These are phyloP conservation scores for Strix aluco DNA, from an alignment of 2,113 vertebrate species.

Conservation along the genomic window DNA sequence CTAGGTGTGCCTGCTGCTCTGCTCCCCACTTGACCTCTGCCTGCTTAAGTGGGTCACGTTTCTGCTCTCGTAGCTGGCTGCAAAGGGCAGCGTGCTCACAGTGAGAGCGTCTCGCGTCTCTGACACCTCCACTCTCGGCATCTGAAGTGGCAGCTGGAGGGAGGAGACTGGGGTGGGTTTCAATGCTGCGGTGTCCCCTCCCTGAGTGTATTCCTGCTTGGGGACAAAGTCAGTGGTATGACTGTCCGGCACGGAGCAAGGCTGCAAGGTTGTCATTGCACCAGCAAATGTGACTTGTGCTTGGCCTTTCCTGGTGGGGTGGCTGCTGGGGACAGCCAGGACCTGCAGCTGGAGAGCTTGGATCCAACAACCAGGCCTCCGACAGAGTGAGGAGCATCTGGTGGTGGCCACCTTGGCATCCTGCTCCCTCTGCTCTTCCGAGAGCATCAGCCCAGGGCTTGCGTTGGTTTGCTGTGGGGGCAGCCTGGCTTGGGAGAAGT, in stretches of 20 bases:
- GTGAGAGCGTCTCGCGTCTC: neutral
- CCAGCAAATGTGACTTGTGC: neutral
- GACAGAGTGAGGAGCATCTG: neutral
- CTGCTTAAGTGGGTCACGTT: neutral
- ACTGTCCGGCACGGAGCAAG: neutral
- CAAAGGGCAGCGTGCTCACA: neutral
- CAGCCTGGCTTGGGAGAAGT: neutral
- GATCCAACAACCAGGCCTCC: neutral
- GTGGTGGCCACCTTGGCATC: neutral
- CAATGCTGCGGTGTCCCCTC: neutral
- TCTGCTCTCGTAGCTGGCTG: neutral
- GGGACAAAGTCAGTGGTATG: neutral
- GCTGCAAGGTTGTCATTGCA: neutral
- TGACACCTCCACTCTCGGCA: fast-evolving
- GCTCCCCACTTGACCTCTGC: slow-evolving; percentile 7
- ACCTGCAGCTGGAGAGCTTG: neutral
- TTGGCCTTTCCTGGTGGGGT: neutral
- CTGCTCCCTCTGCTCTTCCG: fast-evolving
- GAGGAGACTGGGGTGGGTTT: neutral
- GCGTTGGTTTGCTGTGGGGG: fast-evolving
- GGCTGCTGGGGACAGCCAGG: neutral
- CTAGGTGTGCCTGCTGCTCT: neutral
- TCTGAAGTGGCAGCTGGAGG: neutral
- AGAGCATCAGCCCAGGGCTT: neutral
- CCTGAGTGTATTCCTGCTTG: neutral